phyloP scores from a whole-genome alignment of 1,140 invertebrate species.

The Caenorhabditis remanei region DNA sequence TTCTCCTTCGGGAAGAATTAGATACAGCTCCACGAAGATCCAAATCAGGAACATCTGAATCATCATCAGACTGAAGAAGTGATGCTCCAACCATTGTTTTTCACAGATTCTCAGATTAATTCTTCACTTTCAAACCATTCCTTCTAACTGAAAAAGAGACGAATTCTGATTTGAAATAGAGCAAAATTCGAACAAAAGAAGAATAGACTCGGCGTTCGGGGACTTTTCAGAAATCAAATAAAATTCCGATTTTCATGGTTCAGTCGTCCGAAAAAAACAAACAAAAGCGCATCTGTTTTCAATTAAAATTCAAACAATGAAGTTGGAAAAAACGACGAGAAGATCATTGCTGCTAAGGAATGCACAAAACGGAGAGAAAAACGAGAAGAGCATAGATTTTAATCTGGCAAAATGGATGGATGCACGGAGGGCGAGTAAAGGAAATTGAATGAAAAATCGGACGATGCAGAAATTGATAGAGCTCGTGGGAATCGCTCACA shows the following conservation, averaged over 20 bases:
- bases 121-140: neutral
- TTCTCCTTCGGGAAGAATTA: constrained; percentile 17
- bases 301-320: constrained; percentile 28
- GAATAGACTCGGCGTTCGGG: neutral
- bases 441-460: constrained; percentile 53
- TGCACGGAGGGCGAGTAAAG: neutral
- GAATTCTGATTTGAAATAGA: neutral
- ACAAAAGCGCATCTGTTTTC: constrained; percentile 43
- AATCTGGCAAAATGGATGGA: constrained; percentile 51
- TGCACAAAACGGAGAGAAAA: no score
- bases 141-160: neutral
- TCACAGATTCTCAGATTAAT: neutral
- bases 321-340: neutral
- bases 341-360: neutral
- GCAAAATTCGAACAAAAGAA: neutral
- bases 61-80: constrained; percentile 40
- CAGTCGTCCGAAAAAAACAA: constrained; percentile 2
- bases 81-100: constrained; percentile 41
- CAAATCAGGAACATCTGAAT: constrained; percentile 43
- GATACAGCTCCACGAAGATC: neutral
- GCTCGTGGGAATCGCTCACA: constrained; percentile 32
- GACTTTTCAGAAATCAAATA: neutral
- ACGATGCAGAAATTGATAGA: constrained; percentile 27
- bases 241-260: neutral
- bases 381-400: constrained; percentile 34